Evolutionary conservation across 2,797 vertebrate species (phyloP).

Genomic region (Borostomias antarcticus): DNA sequence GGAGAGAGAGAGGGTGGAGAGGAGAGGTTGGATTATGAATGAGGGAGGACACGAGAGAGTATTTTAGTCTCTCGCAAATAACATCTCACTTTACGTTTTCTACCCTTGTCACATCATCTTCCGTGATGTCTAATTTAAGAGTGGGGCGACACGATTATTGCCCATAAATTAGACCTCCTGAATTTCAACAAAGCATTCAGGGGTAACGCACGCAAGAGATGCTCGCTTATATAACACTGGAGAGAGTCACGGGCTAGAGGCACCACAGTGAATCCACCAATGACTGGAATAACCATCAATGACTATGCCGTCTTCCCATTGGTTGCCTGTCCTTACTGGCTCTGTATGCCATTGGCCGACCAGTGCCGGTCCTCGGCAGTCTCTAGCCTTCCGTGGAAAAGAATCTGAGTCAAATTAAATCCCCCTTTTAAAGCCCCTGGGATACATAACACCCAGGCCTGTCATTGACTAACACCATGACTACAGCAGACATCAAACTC

Average conservation of each 20-base stretch:
- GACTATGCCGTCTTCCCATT: neutral
- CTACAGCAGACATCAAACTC: neutral
- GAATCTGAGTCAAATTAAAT: neutral
- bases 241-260: too few species aligned
- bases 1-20: neutral
- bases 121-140: neutral
- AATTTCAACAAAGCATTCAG: neutral
- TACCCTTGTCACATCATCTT: conserved; percentile 13
- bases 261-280: neutral
- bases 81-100: neutral
- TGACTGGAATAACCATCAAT: neutral
- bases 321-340: neutral
- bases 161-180: neutral
- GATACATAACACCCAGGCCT: neutral
- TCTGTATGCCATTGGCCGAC: neutral
- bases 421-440: neutral
- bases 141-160: neutral
- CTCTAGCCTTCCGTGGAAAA: neutral
- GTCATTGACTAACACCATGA: conserved; percentile 2
- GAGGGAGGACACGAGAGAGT: neutral
- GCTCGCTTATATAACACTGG: too few species aligned
- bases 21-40: neutral
- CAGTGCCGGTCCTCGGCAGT: neutral
- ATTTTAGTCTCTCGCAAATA: conserved; percentile 7
- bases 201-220: too few species aligned